Conservation (phyloP, 2,888 invertebrate genomes). For the Mycalesis mineus region DNA sequence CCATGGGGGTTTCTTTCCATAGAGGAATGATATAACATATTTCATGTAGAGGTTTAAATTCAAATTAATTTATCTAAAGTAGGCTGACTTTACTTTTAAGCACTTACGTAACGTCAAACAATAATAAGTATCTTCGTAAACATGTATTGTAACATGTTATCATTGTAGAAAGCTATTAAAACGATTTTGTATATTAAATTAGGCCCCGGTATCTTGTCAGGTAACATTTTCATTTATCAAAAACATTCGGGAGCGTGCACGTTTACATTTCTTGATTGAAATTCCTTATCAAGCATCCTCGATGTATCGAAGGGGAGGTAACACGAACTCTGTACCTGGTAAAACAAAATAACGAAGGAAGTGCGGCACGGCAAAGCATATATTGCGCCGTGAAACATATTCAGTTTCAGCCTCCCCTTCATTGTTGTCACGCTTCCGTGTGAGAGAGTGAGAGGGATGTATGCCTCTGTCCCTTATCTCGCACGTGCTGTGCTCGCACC, state of each 20-base stretch:
- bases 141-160: background rate
- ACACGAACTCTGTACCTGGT: slow-evolving; percentile 41
- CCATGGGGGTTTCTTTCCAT: no score
- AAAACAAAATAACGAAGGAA: slow-evolving; percentile 49
- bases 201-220: background rate
- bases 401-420: slow-evolving; percentile 35
- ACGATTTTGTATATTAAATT: background rate
- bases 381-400: slow-evolving; percentile 44
- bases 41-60: no score
- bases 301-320: slow-evolving; percentile 39
- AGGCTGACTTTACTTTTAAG: no score
- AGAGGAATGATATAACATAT: no score
- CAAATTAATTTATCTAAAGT: no score
- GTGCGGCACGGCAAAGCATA: slow-evolving; percentile 35
- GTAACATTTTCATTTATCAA: slow-evolving; percentile 8
- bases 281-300: slow-evolving; percentile 54
- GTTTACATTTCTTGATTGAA: slow-evolving; percentile 45
- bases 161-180: background rate
- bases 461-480: slow-evolving; percentile 18
- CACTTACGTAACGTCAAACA: no score
- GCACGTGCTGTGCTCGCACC: slow-evolving; percentile 42
- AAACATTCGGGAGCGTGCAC: slow-evolving; percentile 16
- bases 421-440: slow-evolving; percentile 26
- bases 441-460: slow-evolving; percentile 38
- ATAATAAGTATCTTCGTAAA: no score